These are phyloP conservation scores for Diaperis boleti DNA, from an alignment of 2,888 invertebrate genomes.

Conservation along the genomic window DNA sequence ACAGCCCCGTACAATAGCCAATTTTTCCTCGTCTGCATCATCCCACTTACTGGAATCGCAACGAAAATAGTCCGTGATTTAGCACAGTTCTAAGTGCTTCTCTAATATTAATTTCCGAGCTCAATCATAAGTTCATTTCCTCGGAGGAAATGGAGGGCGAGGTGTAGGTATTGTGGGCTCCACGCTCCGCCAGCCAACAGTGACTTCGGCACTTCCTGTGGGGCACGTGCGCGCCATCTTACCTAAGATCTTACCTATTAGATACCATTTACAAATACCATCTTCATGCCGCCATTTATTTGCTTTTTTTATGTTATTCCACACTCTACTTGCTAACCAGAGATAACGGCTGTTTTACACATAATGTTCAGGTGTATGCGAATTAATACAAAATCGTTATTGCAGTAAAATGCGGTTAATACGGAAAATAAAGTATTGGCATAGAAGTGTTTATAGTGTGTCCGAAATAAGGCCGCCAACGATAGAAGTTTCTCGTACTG, in stretches of 20 bases:
- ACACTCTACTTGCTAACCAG: slow-evolving; percentile 34
- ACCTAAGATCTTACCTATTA: slow-evolving; percentile 50
- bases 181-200: slow-evolving; percentile 63
- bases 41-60: background rate
- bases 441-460: too few relatives aligned
- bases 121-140: slow-evolving; percentile 65
- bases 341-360: slow-evolving; percentile 32
- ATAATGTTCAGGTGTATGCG: slow-evolving; percentile 15
- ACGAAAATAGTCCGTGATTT: slow-evolving; percentile 30
- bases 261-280: slow-evolving; percentile 33
- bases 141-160: slow-evolving; percentile 57
- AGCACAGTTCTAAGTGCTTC: slow-evolving; percentile 47
- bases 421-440: too few relatives aligned
- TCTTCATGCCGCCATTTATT: slow-evolving; percentile 22
- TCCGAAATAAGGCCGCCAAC: too few relatives aligned
- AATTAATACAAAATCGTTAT: background rate
- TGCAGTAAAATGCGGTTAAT: too few relatives aligned
- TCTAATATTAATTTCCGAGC: slow-evolving; percentile 61
- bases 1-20: too few relatives aligned
- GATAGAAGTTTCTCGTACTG: too few relatives aligned
- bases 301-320: slow-evolving; percentile 37
- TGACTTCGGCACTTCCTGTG: slow-evolving; percentile 63
- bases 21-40: too few relatives aligned
- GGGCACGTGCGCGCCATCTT: slow-evolving; percentile 63
- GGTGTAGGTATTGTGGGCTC: slow-evolving; percentile 59